These are phyloP conservation scores for Dolichoris vasculosae DNA, from an alignment of 1,140 invertebrate genomes.

Conservation along the genomic window DNA sequence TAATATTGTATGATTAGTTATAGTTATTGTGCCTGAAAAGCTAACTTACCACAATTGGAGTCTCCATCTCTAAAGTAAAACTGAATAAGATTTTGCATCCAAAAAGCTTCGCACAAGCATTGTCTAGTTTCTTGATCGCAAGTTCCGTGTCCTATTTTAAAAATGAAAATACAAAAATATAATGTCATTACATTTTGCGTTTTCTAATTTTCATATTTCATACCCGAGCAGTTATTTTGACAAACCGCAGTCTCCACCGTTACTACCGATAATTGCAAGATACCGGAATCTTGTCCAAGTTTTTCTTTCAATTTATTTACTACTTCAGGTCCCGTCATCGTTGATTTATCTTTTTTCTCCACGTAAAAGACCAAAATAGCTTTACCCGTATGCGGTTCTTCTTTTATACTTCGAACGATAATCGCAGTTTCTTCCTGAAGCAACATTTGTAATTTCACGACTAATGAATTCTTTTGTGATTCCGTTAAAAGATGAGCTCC, in stretches of 20 bases:
- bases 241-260: slow-evolving; percentile 88
- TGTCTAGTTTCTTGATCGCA: slow-evolving; percentile 89
- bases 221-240: slow-evolving; percentile 93
- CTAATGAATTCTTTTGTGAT: slow-evolving; percentile 83
- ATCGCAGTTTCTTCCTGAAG: slow-evolving; percentile 81
- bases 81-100: slow-evolving; percentile 90
- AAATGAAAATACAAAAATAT: neutral
- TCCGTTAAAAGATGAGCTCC: slow-evolving; percentile 83
- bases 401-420: slow-evolving; percentile 78
- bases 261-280: slow-evolving; percentile 84
- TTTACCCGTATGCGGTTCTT: slow-evolving; percentile 77
- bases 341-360: slow-evolving; percentile 71
- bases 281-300: slow-evolving; percentile 80
- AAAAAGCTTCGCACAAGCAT: slow-evolving; percentile 95
- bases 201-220: slow-evolving; percentile 36
- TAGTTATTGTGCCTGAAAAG: too few relatives aligned
- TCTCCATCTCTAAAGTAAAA: slow-evolving; percentile 79
- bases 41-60: slow-evolving; percentile 83
- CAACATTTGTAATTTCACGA: slow-evolving; percentile 84
- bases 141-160: slow-evolving; percentile 82
- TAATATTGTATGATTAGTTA: too few relatives aligned
- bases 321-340: slow-evolving; percentile 76
- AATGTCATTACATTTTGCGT: neutral
- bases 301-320: slow-evolving; percentile 80
- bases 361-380: slow-evolving; percentile 80